Evolutionary conservation across 2,797 vertebrate species (phyloP).

Genomic region (Selene dorsalis): DNA sequence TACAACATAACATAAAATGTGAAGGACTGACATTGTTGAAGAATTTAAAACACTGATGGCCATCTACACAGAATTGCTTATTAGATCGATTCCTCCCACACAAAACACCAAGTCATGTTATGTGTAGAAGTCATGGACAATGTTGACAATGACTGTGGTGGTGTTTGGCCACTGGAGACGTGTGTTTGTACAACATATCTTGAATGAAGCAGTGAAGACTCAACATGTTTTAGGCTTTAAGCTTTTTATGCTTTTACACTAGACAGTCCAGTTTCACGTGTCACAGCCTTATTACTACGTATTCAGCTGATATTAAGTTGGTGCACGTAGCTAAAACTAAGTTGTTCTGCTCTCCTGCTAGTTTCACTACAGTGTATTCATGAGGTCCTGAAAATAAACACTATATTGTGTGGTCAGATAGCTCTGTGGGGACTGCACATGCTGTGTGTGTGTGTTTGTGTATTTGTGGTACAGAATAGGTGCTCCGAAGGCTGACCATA

Average conservation of each 20-base stretch:
- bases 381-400: no score
- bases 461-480: not conserved
- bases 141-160: not conserved
- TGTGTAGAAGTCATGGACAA: not conserved
- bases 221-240: no score
- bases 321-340: no score
- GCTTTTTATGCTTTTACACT: no score
- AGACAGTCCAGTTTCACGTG: no score
- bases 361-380: no score
- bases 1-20: not conserved
- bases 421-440: no score
- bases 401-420: no score
- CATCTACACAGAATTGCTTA: not conserved
- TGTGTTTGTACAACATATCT: no score
- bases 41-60: not conserved
- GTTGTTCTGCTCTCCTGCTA: no score
- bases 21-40: not conserved
- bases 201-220: not conserved
- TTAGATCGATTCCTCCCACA: not conserved
- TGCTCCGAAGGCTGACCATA: constrained; percentile 16
- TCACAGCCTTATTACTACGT: no score
- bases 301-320: no score
- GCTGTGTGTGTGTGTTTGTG: constrained; percentile 16
- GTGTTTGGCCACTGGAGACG: not conserved
- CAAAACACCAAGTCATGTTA: not conserved